Conservation (phyloP, 2,888 invertebrate species). For the Myopa tessellatipennis region DNA sequence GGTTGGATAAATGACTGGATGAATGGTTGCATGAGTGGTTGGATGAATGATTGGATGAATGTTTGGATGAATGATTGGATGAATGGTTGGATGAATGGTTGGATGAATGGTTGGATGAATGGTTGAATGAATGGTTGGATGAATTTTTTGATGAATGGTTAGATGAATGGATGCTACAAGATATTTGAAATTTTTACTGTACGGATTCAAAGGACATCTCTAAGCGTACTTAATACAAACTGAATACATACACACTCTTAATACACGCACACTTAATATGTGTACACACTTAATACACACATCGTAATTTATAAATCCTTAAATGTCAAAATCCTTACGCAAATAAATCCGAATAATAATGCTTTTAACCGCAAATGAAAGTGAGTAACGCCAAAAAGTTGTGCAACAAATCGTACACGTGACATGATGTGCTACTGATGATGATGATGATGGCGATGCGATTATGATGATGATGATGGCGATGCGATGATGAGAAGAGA, state of each 20-base stretch:
- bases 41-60: not conserved
- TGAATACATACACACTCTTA: too few relatives aligned
- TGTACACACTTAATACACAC: not conserved
- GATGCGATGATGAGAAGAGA: too few relatives aligned
- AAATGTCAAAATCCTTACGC: not conserved
- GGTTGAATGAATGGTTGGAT: too few relatives aligned
- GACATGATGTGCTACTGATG: not conserved
- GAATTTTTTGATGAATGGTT: too few relatives aligned
- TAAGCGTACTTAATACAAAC: too few relatives aligned
- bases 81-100: not conserved
- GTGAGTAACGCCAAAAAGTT: not conserved
- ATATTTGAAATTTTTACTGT: too few relatives aligned
- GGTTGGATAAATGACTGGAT: not conserved
- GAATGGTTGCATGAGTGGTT: not conserved
- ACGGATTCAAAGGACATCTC: too few relatives aligned
- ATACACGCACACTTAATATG: not conserved
- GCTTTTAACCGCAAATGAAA: constrained; percentile 15
- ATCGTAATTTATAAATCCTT: not conserved
- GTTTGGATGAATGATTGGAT: too few relatives aligned
- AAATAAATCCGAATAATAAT: constrained; percentile 28
- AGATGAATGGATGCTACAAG: not conserved
- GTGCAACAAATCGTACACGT: not conserved
- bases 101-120: not conserved
- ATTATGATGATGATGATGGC: too few relatives aligned
- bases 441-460: not conserved